Percentiles rank a stretch among this genome's conserved stretches.
phyloP scores from a whole-genome alignment of 1,140 invertebrate genomes.

The Micrasema minimum region DNA sequence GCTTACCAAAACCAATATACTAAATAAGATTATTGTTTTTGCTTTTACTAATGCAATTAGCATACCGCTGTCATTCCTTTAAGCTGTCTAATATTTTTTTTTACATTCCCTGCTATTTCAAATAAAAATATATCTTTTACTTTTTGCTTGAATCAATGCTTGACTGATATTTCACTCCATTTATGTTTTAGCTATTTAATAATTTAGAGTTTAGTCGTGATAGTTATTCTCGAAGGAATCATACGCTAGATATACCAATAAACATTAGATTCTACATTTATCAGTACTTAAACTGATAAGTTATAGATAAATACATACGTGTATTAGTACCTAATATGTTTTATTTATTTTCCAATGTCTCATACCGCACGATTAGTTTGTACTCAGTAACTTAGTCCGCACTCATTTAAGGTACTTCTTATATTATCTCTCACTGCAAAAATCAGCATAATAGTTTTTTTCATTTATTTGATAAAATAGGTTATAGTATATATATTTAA shows the following conservation, averaged over 20 bases:
- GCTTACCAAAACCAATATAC: no score
- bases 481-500: background rate
- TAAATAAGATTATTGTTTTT: no score
- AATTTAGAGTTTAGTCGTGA: conserved; percentile 11
- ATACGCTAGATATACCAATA: conserved; percentile 53
- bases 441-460: background rate
- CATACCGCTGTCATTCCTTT: no score
- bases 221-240: conserved; percentile 33
- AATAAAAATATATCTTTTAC: no score
- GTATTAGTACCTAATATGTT: background rate
- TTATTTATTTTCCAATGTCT: conserved; percentile 17
- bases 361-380: background rate
- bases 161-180: conserved; percentile 25
- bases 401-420: background rate
- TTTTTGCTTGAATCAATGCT: conserved; percentile 24
- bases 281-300: conserved; percentile 1
- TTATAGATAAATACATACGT: background rate
- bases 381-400: conserved; percentile 6
- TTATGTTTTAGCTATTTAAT: conserved; percentile 15
- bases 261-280: conserved; percentile 14
- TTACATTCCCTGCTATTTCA: no score
- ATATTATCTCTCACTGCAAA: no score
- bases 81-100: no score
- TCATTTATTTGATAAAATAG: conserved; percentile 14
- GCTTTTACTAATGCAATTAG: no score